Base-by-base conservation (phyloP, 2,113 vertebrate genomes). In the Pagrus major region DNA sequence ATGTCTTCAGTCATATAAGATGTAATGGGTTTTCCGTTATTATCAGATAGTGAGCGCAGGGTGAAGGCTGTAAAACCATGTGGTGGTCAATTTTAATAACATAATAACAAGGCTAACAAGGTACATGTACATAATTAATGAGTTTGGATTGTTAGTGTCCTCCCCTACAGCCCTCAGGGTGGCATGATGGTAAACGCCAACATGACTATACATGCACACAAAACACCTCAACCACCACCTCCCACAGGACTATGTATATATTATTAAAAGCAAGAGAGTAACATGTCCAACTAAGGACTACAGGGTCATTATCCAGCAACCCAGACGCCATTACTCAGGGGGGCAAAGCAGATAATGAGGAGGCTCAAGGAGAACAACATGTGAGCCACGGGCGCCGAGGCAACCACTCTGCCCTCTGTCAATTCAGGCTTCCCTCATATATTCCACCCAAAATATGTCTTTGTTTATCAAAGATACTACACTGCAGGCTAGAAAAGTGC, bases 231-330 rank as follows among this genome's bases (percentile, higher is more conserved):
- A 31, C 72, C 77, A 61, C 41, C 54, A n/a, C 59, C 42, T 79
- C 65, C 64, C 71, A 37, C 37, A 64, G 58, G 68, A 59, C 78
- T 81, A 39, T 64, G 59, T 74, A 84, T 83, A 85, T 84, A 79
- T 93, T 92, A 91, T 94, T 90, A 89, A 90, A 90, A 88, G 80
- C 88, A 92, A 88, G 89, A 78, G 78, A 84, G 60, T 69, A 89
- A 79, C 87, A 86, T 73, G 71, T 89, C 89, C 77, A 86, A 83
- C 89, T 89, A 86, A 88, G 80, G 81, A 76, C 66, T 76, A 71
- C 49, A 71, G 86, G 77, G 83, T 93, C 91, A 93, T 95, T 94
- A 94, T 86, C 78, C 56, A 66, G 81, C 41, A 56, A 75, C 74
- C 78, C 77, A 58, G 76, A 56, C 80, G 86, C 88, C 89, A 92